Conservation (phyloP, 2,888 invertebrate species). For the Tupiocoris notatus region DNA sequence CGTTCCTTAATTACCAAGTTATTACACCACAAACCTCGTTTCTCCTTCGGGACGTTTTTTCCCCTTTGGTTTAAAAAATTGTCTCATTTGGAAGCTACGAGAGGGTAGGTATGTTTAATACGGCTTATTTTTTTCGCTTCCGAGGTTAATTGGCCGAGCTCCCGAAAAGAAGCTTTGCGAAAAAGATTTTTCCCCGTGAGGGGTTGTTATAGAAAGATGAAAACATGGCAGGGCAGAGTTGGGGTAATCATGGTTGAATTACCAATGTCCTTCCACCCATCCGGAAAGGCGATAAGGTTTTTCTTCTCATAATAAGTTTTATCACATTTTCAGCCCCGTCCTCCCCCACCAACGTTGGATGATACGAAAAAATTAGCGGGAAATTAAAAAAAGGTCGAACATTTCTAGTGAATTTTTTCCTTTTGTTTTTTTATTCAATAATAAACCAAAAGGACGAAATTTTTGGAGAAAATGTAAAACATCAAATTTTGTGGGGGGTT, state of each 20-base stretch:
- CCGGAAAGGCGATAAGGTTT: slow-evolving; percentile 37
- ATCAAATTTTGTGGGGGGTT: no score
- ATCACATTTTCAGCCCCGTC: slow-evolving; percentile 19
- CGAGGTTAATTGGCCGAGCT: slow-evolving; percentile 27
- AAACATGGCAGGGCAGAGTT: background rate
- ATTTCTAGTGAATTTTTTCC: no score
- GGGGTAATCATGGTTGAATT: slow-evolving; percentile 29
- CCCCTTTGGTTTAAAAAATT: background rate
- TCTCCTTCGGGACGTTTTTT: background rate
- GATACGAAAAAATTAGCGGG: slow-evolving; percentile 16
- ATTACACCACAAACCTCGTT: slow-evolving; percentile 14
- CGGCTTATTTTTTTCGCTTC: background rate
- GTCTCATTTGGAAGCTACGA: slow-evolving; percentile 5
- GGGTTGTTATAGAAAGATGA: background rate
- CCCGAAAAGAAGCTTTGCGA: background rate
- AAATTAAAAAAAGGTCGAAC: slow-evolving; percentile 3
- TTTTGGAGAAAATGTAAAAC: no score
- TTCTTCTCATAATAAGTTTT: slow-evolving; percentile 1
- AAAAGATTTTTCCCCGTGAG: background rate
- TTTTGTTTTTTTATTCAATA: no score
- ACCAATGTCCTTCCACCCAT: slow-evolving; percentile 37
- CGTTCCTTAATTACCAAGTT: slow-evolving; percentile 43
- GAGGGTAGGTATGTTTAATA: slow-evolving; percentile 6
- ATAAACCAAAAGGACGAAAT: no score
- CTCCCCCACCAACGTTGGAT: slow-evolving; percentile 2